Conservation (phyloP, 2,113 vertebrate species). For the Oncorhynchus nerka region DNA sequence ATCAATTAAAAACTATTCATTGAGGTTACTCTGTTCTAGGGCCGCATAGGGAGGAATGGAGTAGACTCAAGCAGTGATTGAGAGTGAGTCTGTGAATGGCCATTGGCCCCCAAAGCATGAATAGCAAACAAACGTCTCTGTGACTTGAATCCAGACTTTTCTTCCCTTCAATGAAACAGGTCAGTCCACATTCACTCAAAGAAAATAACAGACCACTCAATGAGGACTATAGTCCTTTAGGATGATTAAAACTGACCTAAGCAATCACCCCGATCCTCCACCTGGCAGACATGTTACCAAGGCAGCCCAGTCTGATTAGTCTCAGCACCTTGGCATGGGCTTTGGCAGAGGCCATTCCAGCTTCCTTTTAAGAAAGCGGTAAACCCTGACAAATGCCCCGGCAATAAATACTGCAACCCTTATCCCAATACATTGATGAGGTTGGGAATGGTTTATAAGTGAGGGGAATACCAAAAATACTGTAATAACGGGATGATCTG, state of each 20-base stretch:
- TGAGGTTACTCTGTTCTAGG: background rate
- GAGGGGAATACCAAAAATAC: background rate
- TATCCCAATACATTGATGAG: background rate
- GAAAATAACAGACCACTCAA: too few relatives aligned
- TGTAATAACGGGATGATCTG: background rate
- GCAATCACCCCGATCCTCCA: background rate
- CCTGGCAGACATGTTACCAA: background rate
- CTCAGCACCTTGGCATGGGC: background rate
- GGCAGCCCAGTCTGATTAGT: background rate
- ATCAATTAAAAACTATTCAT: background rate
- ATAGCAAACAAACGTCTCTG: slow-evolving; percentile 37
- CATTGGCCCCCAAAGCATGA: slow-evolving; percentile 11
- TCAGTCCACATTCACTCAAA: too few relatives aligned
- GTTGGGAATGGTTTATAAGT: background rate
- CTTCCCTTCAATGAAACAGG: background rate
- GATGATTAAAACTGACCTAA: slow-evolving; percentile 41
- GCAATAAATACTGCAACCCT: background rate
- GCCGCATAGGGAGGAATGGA: background rate
- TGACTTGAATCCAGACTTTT: slow-evolving; percentile 20
- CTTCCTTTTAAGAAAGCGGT: background rate
- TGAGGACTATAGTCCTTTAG: slow-evolving; percentile 2
- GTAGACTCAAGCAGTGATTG: background rate
- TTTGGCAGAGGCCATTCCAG: too few relatives aligned
- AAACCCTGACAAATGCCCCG: background rate
- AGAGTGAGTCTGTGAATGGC: background rate